A percentile compares a stretch with the other conserved stretches of the same genome.
Evolutionary conservation across 1,140 invertebrate species (phyloP).

Genomic region (Drosophila leontia): DNA sequence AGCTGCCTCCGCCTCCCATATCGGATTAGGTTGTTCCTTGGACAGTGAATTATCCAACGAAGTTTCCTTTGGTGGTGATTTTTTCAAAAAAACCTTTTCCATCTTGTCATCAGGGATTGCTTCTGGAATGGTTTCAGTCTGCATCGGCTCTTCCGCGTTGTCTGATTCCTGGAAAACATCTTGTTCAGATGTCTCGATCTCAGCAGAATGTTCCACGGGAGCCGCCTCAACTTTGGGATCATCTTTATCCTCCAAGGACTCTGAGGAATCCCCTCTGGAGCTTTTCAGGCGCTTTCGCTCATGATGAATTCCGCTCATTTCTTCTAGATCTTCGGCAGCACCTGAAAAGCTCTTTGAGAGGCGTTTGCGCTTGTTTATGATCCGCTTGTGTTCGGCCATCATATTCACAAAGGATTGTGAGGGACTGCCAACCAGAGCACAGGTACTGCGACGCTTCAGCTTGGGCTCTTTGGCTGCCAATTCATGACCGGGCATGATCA

Average conservation of each 20-base stretch:
- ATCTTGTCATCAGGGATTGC: not conserved
- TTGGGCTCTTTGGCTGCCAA: slow-evolving; percentile 40
- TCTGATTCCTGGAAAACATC: not conserved
- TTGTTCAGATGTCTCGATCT: not conserved
- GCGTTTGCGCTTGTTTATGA: slow-evolving; percentile 52
- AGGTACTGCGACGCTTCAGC: slow-evolving; percentile 64
- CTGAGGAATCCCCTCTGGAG: not conserved
- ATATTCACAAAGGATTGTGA: slow-evolving; percentile 77
- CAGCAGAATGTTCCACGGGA: not conserved
- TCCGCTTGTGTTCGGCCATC: slow-evolving; percentile 37
- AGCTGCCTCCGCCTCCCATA: not conserved
- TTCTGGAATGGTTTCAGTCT: not conserved
- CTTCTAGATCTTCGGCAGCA: slow-evolving; percentile 35
- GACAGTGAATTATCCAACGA: no score
- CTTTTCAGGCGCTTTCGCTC: slow-evolving; percentile 35
- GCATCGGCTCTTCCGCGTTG: not conserved
- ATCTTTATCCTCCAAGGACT: not conserved
- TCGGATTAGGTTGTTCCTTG: no score
- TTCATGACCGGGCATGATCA: slow-evolving; percentile 33
- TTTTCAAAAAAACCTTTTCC: not conserved
- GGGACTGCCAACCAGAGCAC: slow-evolving; percentile 32
- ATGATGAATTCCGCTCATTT: slow-evolving; percentile 4
- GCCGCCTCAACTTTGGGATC: no score
- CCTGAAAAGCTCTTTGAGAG: slow-evolving; percentile 75
- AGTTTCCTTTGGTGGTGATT: not conserved